These are phyloP conservation scores for Labia minor DNA, from an alignment of 2,888 invertebrate species.

Conservation along the genomic window DNA sequence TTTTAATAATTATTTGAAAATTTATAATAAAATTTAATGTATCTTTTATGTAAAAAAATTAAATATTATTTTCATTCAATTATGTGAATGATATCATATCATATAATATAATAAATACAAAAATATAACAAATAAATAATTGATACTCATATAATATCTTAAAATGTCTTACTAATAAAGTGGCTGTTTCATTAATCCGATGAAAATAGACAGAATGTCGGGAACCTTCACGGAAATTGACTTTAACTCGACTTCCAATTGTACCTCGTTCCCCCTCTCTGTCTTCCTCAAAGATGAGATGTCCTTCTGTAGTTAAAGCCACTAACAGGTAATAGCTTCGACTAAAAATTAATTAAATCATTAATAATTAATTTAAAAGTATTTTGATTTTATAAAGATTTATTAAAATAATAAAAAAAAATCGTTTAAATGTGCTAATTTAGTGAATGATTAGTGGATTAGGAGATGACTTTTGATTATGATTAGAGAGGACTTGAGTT, in stretches of 20 bases:
- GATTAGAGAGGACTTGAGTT: too few relatives aligned
- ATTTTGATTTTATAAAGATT: constrained; percentile 2
- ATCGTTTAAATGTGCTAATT: constrained; percentile 1
- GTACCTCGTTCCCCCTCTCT: constrained; percentile 55
- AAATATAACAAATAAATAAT: background rate
- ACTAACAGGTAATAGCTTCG: constrained; percentile 75
- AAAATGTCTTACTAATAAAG: constrained; percentile 43
- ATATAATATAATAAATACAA: background rate
- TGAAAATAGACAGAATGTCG: constrained; percentile 62
- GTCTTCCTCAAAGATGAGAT: constrained; percentile 75
- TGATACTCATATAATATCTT: too few relatives aligned
- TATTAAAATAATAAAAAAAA: constrained; percentile 27
- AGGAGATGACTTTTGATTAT: too few relatives aligned
- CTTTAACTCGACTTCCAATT: constrained; percentile 61
- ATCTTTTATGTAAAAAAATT: background rate
- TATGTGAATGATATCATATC: background rate
- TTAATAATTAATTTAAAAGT: background rate
- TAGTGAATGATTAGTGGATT: too few relatives aligned
- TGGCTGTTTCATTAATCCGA: constrained; percentile 59
- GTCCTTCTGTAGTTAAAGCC: constrained; percentile 71
- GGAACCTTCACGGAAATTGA: constrained; percentile 71
- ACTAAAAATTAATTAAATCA: too few relatives aligned
- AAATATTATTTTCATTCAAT: background rate
- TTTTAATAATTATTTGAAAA: too few relatives aligned
- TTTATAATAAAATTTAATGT: background rate